A percentile compares a stretch with the other conserved stretches of the same genome.
Conservation (phyloP, 2,113 vertebrate genomes). For the Etheostoma spectabile region DNA sequence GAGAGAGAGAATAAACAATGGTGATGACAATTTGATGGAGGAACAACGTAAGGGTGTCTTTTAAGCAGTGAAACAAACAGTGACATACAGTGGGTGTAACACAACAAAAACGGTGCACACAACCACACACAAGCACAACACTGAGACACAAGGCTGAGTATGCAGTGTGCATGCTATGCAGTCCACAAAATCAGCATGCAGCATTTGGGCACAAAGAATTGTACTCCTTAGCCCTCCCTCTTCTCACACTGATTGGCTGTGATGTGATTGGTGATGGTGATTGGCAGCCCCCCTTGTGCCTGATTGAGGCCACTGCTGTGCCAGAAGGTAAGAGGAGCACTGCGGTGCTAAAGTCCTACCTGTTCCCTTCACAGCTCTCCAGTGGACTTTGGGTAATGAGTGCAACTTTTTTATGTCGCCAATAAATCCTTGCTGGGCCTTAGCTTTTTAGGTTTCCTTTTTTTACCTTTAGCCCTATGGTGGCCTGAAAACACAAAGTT, state of each 20-base stretch:
- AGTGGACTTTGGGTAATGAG: conserved; percentile 78
- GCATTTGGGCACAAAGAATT: conserved; percentile 61
- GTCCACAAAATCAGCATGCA: conserved; percentile 76
- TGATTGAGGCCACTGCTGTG: conserved; percentile 72
- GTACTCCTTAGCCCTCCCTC: conserved; percentile 51
- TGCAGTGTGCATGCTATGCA: conserved; percentile 63
- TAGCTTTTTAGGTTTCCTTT: conserved; percentile 96
- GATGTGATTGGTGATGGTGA: conserved; percentile 73
- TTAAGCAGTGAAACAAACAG: conserved; percentile 31
- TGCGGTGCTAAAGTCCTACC: conserved; percentile 88
- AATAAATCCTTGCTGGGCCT: conserved; percentile 88
- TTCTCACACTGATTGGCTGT: conserved; percentile 68
- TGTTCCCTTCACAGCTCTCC: conserved; percentile 88
- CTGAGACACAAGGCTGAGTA: conserved; percentile 35
- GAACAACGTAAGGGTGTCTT: conserved; percentile 39
- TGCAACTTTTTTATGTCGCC: conserved; percentile 87
- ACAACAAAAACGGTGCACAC: conserved; percentile 30
- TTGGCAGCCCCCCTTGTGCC: conserved; percentile 59
- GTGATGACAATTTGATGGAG: conserved; percentile 20
- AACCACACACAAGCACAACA: conserved; percentile 43
- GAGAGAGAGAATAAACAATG: neutral
- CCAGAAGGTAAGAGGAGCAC: conserved; percentile 51
- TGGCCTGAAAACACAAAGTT: conserved; percentile 95
- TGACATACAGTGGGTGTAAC: neutral
- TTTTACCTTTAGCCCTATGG: conserved; percentile 96